Conservation (phyloP, 1,140 invertebrate genomes). For the Hypothenemus hampei region DNA sequence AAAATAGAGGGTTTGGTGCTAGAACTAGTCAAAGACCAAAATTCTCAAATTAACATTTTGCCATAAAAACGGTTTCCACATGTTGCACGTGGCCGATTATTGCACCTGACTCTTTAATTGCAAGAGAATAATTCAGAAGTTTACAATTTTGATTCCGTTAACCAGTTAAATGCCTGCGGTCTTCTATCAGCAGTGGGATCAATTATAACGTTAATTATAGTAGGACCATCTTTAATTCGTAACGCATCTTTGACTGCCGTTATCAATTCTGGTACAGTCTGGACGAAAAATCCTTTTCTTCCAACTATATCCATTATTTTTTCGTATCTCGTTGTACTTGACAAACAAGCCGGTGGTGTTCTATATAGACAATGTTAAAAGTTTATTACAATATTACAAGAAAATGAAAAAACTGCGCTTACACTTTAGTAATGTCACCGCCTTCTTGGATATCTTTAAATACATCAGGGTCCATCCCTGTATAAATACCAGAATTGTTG, state of each 20-base stretch:
- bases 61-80: no score
- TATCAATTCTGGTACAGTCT: conserved; percentile 68
- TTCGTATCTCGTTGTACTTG: conserved; percentile 78
- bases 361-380: conserved; percentile 50
- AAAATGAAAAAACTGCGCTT: conserved; percentile 40
- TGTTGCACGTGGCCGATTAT: no score
- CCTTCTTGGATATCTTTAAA: conserved; percentile 64
- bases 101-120: no score
- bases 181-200: conserved; percentile 83
- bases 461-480: conserved; percentile 73
- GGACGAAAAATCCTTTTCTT: conserved; percentile 72
- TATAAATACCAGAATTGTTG: conserved; percentile 95
- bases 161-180: conserved; percentile 83
- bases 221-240: conserved; percentile 65
- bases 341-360: conserved; percentile 74
- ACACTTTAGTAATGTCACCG: conserved; percentile 62
- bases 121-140: no score
- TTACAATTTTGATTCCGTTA: conserved; percentile 84
- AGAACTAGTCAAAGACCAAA: background rate
- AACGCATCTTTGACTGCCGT: conserved; percentile 63
- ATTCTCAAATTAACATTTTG: background rate
- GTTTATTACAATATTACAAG: background rate
- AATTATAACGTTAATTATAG: conserved; percentile 88
- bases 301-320: conserved; percentile 85
- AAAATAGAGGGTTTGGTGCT: background rate